phyloP scores from a whole-genome alignment of 53 echinoderm and acorn worm genomes.

The Antedon mediterranea region DNA sequence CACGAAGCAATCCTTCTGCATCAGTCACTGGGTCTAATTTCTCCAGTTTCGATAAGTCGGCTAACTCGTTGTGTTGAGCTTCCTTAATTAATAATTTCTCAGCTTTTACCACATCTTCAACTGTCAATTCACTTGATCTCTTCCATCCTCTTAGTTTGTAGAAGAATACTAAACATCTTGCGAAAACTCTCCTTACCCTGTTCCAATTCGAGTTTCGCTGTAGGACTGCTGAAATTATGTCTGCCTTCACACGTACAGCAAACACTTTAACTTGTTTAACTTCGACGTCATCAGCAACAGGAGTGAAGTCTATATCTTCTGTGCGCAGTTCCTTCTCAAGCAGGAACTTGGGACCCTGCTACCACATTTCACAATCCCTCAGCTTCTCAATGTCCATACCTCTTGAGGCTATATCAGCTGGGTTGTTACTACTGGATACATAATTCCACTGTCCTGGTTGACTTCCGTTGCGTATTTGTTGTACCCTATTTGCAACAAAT shows the following conservation, averaged over 20 bases:
- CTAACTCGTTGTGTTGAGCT: constrained; percentile 6
- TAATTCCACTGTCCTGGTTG: constrained; percentile 18
- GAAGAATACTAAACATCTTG: constrained; percentile 2
- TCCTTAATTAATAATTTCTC: constrained; percentile 10
- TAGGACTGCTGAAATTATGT: neutral
- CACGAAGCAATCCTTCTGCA: constrained; percentile 17
- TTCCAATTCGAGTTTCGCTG: neutral
- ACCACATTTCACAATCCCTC: constrained; percentile 15
- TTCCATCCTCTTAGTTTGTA: neutral
- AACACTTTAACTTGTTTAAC: constrained; percentile 8
- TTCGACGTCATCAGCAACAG: neutral
- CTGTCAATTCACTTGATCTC: neutral
- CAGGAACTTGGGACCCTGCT: constrained; percentile 15
- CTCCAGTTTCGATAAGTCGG: neutral
- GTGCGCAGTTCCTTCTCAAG: neutral
- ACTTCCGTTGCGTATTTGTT: constrained; percentile 8
- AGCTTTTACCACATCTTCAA: constrained; percentile 8
- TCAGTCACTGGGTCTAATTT: constrained; percentile 26
- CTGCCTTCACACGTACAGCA: neutral
- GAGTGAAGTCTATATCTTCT: neutral
- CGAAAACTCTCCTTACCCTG: neutral
- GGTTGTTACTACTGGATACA: constrained; percentile 6
- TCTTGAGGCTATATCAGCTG: constrained; percentile 22
- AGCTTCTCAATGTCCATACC: constrained; percentile 2
- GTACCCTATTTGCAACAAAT: constrained; percentile 24